Evolutionary conservation across 2,113 vertebrate genomes (phyloP).

Genomic region (Alligator sinensis): DNA sequence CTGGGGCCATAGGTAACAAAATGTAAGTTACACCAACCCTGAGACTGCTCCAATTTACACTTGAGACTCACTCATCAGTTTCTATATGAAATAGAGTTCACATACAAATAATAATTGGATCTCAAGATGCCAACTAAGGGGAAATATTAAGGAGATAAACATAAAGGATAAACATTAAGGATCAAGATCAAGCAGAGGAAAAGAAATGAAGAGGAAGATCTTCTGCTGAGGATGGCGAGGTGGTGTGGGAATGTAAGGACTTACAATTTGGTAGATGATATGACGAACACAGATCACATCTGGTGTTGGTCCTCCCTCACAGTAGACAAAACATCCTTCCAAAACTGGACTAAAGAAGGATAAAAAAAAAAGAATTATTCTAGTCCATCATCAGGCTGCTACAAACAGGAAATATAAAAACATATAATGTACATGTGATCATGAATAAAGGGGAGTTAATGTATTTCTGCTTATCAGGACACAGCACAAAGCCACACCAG

Average conservation of each 20-base stretch:
- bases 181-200: neutral
- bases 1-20: neutral
- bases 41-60: neutral
- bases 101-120: neutral
- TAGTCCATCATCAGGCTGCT: neutral
- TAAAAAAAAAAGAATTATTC: conserved; percentile 25
- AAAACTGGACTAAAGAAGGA: conserved; percentile 22
- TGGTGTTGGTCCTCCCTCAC: neutral
- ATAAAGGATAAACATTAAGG: too few species aligned
- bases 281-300: neutral
- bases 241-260: neutral
- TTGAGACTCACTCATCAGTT: neutral
- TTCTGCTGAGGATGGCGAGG: fast-evolving
- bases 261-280: fast-evolving
- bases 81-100: neutral
- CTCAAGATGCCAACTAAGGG: too few species aligned
- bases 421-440: neutral
- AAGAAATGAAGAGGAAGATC: neutral
- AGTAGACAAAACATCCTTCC: neutral
- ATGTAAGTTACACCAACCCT: neutral
- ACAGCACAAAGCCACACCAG: neutral
- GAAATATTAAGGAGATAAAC: neutral
- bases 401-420: neutral
- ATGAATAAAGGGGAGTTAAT: neutral
- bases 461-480: neutral